Conservation (phyloP, 2,888 invertebrate species). For the Volucella inanis region DNA sequence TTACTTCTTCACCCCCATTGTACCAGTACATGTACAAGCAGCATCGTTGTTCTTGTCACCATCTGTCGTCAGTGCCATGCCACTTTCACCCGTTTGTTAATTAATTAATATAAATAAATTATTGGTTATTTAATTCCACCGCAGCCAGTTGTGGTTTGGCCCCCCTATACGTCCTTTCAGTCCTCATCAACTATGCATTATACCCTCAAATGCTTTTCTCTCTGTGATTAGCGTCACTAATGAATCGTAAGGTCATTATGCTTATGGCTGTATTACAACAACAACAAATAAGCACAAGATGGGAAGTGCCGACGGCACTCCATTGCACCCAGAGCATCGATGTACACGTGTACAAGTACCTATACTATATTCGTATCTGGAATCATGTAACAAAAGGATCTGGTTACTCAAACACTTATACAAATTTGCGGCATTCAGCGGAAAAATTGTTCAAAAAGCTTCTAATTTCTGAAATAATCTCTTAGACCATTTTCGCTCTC, state of each 20-base stretch:
- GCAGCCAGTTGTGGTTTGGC: background rate
- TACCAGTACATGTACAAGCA: background rate
- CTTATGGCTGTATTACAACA: background rate
- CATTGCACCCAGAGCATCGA: too few species aligned
- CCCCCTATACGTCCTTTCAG: background rate
- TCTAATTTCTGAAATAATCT: constrained; percentile 1
- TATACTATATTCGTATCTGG: background rate
- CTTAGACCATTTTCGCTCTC: background rate
- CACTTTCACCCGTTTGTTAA: constrained; percentile 7
- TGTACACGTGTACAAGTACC: background rate
- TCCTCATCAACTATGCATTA: background rate
- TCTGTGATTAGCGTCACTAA: background rate
- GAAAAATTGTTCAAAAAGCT: background rate
- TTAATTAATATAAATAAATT: constrained; percentile 42
- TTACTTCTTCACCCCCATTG: constrained; percentile 16
- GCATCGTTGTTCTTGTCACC: background rate
- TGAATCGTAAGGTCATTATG: constrained; percentile 12
- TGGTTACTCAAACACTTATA: background rate
- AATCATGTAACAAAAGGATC: background rate
- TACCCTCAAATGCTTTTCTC: too few species aligned
- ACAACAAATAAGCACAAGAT: too few species aligned
- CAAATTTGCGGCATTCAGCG: background rate
- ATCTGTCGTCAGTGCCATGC: background rate
- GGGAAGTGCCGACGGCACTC: too few species aligned
- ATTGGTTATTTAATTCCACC: constrained; percentile 33